Evolutionary conservation across 2,888 invertebrate species (phyloP), one percentile per base, ranked within the genome.

Genomic region (Drosophila eohydei): DNA sequence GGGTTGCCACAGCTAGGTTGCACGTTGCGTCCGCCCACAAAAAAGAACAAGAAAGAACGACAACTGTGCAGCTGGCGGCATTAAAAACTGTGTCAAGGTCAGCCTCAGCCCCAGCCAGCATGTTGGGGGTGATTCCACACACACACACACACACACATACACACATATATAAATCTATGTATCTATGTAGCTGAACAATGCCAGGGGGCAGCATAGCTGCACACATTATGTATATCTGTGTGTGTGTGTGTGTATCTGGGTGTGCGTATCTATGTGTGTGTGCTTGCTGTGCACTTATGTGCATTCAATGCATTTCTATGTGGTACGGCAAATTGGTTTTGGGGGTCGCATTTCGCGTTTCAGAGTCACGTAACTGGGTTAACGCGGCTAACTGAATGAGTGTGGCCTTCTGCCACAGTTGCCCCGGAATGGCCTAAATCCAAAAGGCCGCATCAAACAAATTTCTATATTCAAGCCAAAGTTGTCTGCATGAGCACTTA

Each of bases 321-420:
- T 79, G 62, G 28, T 58, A 50, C 61, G 64, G 75, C 76, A 81
- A 83, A 88, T 83, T 79, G 69, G 58, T 70, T 79, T 75, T 87
- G 87, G 78, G 87, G 84, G 84, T 84, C 89, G 87, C 84, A 78
- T 78, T 89, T 84, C 84, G 80, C 86, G 74, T 65, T 88, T 86
- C 67, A 71, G 74, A 77, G 84, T 87, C 84, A 83, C 87, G 83
- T 86, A 83, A 78, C 88, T 83, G 67, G 83, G 88, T 88, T 83
- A 83, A 80, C 74, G 71, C 65, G 65, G 60, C 62, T 54, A 58
- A 59, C 40, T 61, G 60, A 50, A 50, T 50, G 50, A 43, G 61
- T 41, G 26, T 80, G 88, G 81, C 83, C 86, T 83, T 75, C 74
- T 72, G 73, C 51, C 4, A 34, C 32, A 28, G 41, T 28, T 48